phyloP scores from a whole-genome alignment of 2,797 vertebrate genomes.

The Margarornis squamiger region DNA sequence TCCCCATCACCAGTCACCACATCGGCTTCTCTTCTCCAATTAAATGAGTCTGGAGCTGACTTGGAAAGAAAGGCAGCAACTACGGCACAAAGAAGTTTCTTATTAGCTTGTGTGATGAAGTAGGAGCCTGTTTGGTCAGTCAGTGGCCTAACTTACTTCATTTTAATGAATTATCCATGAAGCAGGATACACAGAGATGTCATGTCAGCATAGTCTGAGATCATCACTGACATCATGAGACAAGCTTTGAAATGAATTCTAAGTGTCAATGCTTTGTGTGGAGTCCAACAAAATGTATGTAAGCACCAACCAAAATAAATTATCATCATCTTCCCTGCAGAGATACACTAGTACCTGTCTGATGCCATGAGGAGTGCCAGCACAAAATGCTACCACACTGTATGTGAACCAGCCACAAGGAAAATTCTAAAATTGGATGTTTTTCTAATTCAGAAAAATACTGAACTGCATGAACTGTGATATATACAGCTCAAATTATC shows the following conservation, averaged over 20 bases:
- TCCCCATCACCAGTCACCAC: not conserved
- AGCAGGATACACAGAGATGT: not conserved
- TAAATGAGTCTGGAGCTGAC: not conserved
- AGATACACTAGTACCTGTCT: not conserved
- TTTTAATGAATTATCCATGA: slow-evolving; percentile 32
- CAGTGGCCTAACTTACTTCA: not conserved
- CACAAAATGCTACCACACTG: not conserved
- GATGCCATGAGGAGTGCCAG: not conserved
- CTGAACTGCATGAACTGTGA: not conserved
- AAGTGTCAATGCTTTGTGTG: not conserved
- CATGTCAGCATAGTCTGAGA: not conserved
- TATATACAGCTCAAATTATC: not conserved
- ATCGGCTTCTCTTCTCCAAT: not conserved
- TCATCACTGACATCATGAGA: not conserved
- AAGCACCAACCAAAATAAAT: not conserved
- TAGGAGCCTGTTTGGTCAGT: not conserved
- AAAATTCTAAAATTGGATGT: not conserved
- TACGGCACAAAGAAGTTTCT: not conserved
- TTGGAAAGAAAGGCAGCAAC: not conserved
- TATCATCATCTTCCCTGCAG: not conserved
- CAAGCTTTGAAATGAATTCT: not conserved
- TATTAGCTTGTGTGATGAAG: not conserved
- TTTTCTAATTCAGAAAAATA: not conserved
- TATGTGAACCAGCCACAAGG: not conserved
- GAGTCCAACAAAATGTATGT: not conserved